These are phyloP conservation scores for Phoeniculus purpureus DNA, from an alignment of 2,797 vertebrate genomes.

Conservation along the genomic window DNA sequence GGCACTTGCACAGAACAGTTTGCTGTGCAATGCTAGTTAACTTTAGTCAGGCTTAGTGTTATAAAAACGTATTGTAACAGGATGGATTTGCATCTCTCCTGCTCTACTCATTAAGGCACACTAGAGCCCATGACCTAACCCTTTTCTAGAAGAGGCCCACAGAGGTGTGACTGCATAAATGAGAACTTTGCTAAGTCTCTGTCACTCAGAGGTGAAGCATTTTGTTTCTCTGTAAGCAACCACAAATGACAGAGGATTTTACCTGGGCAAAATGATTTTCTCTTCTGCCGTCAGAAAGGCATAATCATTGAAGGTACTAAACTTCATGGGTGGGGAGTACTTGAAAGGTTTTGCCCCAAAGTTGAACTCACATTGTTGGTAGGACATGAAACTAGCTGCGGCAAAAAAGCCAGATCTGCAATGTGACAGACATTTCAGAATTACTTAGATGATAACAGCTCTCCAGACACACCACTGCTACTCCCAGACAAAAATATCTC, in stretches of 20 bases:
- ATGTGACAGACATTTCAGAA: neutral
- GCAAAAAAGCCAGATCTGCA: constrained; percentile 97
- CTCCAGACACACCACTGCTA: neutral
- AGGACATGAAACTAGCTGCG: constrained; percentile 99
- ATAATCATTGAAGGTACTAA: constrained; percentile 98
- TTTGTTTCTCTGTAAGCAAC: neutral
- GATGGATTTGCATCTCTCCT: neutral
- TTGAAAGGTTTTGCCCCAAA: constrained; percentile 98
- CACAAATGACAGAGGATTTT: constrained; percentile 1
- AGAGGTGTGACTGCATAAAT: neutral
- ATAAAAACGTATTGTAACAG: neutral
- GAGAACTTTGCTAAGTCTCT: neutral
- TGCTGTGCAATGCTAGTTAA: neutral
- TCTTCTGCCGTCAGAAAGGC: constrained; percentile 93
- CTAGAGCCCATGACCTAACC: neutral
- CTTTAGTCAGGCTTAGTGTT: neutral
- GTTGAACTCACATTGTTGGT: constrained; percentile 99
- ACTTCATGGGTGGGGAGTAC: constrained; percentile 91
- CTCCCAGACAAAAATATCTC: neutral
- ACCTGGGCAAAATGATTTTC: constrained; percentile 98
- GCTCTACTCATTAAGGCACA: neutral
- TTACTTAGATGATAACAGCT: neutral
- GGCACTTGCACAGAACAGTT: neutral
- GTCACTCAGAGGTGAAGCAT: neutral
- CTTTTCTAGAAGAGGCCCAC: neutral